These are phyloP conservation scores for Linnaemya tessellans DNA, from an alignment of 2,888 invertebrate species.

Conservation along the genomic window DNA sequence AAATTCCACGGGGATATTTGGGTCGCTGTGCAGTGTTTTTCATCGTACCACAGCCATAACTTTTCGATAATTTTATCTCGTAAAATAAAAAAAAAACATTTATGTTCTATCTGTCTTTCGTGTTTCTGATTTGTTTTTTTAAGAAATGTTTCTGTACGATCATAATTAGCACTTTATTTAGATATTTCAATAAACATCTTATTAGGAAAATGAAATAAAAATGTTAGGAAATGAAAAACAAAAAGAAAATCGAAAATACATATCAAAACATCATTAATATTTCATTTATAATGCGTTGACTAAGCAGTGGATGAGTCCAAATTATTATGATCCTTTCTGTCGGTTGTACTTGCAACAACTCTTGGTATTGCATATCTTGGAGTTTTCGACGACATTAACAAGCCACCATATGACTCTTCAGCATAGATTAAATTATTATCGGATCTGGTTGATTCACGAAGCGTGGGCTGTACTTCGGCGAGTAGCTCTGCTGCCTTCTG, in stretches of 20 bases:
- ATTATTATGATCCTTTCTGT: constrained; percentile 72
- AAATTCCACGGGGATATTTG: no score
- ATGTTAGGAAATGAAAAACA: not conserved
- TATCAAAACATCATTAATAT: constrained; percentile 2
- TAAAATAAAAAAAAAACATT: no score
- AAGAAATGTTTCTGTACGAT: no score
- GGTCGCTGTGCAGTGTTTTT: no score
- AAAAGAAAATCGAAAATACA: constrained; percentile 4
- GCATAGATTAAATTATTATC: constrained; percentile 32
- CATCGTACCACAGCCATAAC: no score
- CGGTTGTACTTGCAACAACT: constrained; percentile 60
- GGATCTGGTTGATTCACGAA: constrained; percentile 83
- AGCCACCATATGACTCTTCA: constrained; percentile 56
- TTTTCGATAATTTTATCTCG: no score
- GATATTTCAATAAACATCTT: constrained; percentile 24
- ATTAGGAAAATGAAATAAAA: constrained; percentile 14
- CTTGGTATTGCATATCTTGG: constrained; percentile 70
- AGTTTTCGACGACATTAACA: constrained; percentile 67
- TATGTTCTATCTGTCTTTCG: no score
- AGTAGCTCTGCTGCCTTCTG: constrained; percentile 78
- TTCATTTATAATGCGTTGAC: constrained; percentile 26
- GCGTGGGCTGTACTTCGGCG: constrained; percentile 83
- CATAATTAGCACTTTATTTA: constrained; percentile 36
- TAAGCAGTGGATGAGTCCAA: constrained; percentile 70
- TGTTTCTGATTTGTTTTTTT: no score